Base-by-base conservation (phyloP, 2,888 invertebrate species). In the Arctia plantaginis region DNA sequence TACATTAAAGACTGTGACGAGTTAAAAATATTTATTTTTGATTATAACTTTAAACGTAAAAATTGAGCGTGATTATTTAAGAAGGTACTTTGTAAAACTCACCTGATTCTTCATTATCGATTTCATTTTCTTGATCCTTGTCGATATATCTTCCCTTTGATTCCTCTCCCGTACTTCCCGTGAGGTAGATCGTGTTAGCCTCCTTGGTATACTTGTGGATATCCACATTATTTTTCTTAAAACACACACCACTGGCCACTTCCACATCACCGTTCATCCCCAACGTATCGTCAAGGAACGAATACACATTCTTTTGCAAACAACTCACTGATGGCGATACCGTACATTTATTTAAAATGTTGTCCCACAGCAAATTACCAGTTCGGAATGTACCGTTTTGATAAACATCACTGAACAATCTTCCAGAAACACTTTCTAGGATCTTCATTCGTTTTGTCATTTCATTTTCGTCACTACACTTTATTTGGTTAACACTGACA, bases 261-360 rank as follows among this genome's bases (percentile, higher is more conserved):
- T 97, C 97, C 30, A 97, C 95, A 89, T 98, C 97, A 86, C 96
- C 96, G 39, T 94, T 94, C 65, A 96, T 95, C 66, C 96, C 96
- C 71, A 98, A 93, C 41, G 97, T 97, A 47, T 96, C 96, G 82
- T 97, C 97, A 78, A 98, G 91, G 86, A 97, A 98, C n/a, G 96
- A 94, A 87, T 97, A 97, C 51, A 98, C 97, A 87, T 97, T 98
- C 86, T 97, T 97, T 86, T 98, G 97, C 74, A 98, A 97, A 89
- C 98, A 98, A 81, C 97, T 96, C 87, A 97, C 96, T 77, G 97
- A 96, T 30, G 97, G 97, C 71, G 96, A 95, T 20, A 93, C 94
- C 67, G 96, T 96, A 88, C 98, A 98, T 87, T 98, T 97, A 79
- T 96, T 96, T 72, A 98, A 95, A 79, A 98, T 96, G 76, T 97